Evolutionary conservation across 1,140 invertebrate genomes (phyloP).

Genomic region (Aethina tumida): DNA sequence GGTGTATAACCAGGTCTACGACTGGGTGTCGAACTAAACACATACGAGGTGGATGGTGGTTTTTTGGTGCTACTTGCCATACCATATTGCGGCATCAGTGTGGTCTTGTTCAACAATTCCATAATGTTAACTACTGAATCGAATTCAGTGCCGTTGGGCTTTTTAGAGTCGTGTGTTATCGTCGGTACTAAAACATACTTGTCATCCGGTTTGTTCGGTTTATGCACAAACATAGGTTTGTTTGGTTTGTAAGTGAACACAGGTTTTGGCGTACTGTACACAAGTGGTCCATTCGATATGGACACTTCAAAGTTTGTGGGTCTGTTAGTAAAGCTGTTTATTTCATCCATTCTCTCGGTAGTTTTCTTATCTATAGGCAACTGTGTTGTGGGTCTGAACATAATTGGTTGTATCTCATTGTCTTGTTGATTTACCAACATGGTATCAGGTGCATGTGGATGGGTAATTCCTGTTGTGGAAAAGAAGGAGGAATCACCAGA

Average conservation of each 20-base stretch:
- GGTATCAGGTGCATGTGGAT: conserved; percentile 52
- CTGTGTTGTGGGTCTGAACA: conserved; percentile 39
- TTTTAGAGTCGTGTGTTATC: conserved; percentile 36
- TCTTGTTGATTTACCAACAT: conserved; percentile 54
- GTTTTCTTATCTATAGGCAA: conserved; percentile 27
- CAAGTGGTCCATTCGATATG: conserved; percentile 28
- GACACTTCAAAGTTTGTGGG: conserved; percentile 28
- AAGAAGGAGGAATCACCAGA: conserved; percentile 31
- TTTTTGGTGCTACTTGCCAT: conserved; percentile 16
- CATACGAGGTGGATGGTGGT: conserved; percentile 28
- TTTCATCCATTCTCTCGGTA: conserved; percentile 23
- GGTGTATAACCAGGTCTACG: conserved; percentile 9
- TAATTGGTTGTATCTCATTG: conserved; percentile 50
- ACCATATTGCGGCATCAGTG: conserved; percentile 9
- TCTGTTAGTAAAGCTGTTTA: conserved; percentile 16
- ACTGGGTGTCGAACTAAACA: conserved; percentile 13
- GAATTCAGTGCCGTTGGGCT: conserved; percentile 34
- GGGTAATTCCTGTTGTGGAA: conserved; percentile 40
- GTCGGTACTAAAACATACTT: conserved; percentile 44
- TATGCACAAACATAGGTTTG: conserved; percentile 27
- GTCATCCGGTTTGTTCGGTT: conserved; percentile 29
- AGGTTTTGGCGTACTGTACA: conserved; percentile 23
- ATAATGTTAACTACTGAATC: conserved; percentile 41
- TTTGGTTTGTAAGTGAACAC: no score
- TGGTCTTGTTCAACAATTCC: conserved; percentile 32